Percentiles rank a stretch among this genome's conserved stretches.
Conservation (phyloP, 2,113 vertebrate genomes). For the Rhinolophus ferrumequinum region DNA sequence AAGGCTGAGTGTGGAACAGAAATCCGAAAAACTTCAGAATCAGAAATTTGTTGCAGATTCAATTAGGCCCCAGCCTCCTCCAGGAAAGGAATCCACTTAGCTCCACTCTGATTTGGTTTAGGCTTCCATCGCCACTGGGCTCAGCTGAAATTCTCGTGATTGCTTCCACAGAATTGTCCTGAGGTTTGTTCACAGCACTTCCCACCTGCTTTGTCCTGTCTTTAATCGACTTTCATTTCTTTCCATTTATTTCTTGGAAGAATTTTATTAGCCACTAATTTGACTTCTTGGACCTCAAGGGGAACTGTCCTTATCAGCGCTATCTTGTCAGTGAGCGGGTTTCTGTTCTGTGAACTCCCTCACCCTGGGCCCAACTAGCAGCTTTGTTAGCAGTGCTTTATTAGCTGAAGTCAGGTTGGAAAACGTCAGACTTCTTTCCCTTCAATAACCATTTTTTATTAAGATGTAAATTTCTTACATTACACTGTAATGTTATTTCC, state of each 20-base stretch:
- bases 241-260: constrained; percentile 36
- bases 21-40: constrained; percentile 30
- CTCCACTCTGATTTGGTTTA: constrained; percentile 48
- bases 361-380: neutral
- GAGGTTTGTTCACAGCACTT: neutral
- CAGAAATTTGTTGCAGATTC: constrained; percentile 14
- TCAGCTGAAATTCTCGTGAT: neutral
- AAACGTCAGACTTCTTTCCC: neutral
- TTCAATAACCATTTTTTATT: neutral
- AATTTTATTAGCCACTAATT: constrained; percentile 35
- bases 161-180: neutral
- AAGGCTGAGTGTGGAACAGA: constrained; percentile 37
- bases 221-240: constrained; percentile 18
- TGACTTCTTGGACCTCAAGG: constrained; percentile 25
- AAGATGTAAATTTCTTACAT: neutral
- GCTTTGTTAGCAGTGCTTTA: neutral
- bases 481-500: neutral
- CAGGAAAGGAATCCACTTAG: constrained; percentile 3
- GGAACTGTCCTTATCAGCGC: neutral
- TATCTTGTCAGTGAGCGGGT: neutral
- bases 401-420: neutral
- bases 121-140: neutral
- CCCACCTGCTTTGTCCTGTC: neutral
- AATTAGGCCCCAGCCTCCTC: neutral
- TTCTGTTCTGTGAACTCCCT: neutral